phyloP scores from a whole-genome alignment of 2,113 vertebrate species.

The Mustela nigripes region DNA sequence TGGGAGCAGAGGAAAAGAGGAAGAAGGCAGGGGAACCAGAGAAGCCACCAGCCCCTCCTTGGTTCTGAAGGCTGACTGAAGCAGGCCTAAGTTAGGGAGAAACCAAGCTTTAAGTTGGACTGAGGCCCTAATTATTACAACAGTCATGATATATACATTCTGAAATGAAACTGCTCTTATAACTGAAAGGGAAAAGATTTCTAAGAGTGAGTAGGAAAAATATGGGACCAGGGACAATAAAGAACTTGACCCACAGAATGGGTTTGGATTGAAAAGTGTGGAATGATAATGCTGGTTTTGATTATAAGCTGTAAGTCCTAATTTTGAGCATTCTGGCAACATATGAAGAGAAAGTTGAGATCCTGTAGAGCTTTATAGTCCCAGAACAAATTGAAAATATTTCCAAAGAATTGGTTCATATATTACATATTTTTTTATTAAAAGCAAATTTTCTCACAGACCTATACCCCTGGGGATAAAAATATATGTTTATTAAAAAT shows the following conservation, averaged over 20 bases:
- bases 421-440: background rate
- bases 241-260: background rate
- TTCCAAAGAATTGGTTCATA: conserved; percentile 2
- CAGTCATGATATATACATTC: background rate
- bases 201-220: background rate
- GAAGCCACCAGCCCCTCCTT: background rate
- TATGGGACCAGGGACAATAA: background rate
- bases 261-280: background rate
- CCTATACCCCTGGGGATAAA: too few relatives aligned
- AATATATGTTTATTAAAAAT: too few relatives aligned
- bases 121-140: background rate
- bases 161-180: conserved; percentile 1
- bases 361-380: conserved; percentile 29
- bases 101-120: background rate
- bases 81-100: background rate
- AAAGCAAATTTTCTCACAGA: too few relatives aligned
- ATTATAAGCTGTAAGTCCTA: background rate
- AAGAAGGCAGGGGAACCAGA: background rate
- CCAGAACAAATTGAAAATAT: conserved; percentile 16
- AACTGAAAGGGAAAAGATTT: background rate
- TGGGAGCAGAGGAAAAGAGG: background rate
- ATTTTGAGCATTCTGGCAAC: conserved; percentile 4
- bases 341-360: conserved; percentile 13
- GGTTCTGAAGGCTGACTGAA: background rate
- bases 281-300: background rate